phyloP scores from a whole-genome alignment of 2,113 vertebrate genomes.

The Aspiorhynchus laticeps region DNA sequence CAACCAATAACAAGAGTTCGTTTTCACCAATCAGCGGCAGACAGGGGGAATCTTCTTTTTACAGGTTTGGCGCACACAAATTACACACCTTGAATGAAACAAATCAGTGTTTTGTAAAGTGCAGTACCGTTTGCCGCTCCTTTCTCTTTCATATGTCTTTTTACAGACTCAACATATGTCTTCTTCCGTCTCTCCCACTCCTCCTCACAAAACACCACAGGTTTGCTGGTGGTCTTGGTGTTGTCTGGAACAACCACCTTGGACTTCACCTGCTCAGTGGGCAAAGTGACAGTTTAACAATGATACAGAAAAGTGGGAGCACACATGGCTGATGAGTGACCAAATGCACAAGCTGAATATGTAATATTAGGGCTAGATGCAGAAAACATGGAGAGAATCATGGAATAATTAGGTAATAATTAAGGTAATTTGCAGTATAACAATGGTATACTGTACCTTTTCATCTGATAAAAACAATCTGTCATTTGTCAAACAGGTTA shows the following conservation, averaged over 20 bases:
- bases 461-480: too few relatives aligned
- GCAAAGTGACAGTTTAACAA: background rate
- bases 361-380: too few relatives aligned
- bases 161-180: conserved; percentile 50
- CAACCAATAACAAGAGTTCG: too few relatives aligned
- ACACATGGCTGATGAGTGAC: background rate
- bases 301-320: background rate
- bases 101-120: background rate
- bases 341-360: background rate
- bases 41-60: too few relatives aligned
- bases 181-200: conserved; percentile 59
- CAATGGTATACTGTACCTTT: too few relatives aligned
- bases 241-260: conserved; percentile 7
- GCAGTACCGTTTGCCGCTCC: conserved; percentile 45
- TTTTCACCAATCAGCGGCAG: too few relatives aligned
- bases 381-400: background rate
- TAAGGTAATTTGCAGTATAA: too few relatives aligned
- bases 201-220: background rate
- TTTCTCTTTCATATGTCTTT: conserved; percentile 57
- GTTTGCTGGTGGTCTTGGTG: conserved; percentile 13
- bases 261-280: conserved; percentile 29
- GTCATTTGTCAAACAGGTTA: too few relatives aligned
- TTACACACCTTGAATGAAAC: too few relatives aligned
- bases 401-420: too few relatives aligned
- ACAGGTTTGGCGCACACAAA: too few relatives aligned